A percentile compares a stretch with the other conserved stretches of the same genome.
phyloP scores from a whole-genome alignment of 2,888 invertebrate species.

The Hypsopygia costalis region DNA sequence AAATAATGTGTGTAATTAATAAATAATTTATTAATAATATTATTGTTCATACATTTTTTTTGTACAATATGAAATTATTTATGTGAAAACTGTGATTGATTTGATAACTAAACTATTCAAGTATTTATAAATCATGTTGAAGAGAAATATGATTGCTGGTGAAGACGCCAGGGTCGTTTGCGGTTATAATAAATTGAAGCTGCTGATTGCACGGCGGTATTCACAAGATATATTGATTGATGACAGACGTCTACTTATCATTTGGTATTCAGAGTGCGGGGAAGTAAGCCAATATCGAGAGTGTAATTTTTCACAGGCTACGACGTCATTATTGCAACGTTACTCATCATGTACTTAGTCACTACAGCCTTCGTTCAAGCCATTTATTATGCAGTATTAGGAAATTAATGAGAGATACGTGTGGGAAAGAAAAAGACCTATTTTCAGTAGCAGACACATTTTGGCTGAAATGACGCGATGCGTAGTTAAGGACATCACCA shows the following conservation, averaged over 20 bases:
- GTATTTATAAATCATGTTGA: too few species aligned
- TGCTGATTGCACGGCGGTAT: not conserved
- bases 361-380: conserved; percentile 15
- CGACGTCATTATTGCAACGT: conserved; percentile 28
- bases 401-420: conserved; percentile 21
- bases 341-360: conserved; percentile 7
- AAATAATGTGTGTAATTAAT: too few species aligned
- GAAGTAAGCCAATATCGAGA: conserved; percentile 30
- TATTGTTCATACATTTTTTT: too few species aligned
- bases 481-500: too few species aligned
- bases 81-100: too few species aligned
- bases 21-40: too few species aligned
- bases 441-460: too few species aligned
- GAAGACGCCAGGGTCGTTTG: not conserved
- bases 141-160: not conserved
- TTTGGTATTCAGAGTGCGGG: conserved; percentile 36
- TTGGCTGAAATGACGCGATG: too few species aligned
- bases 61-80: too few species aligned
- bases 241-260: conserved; percentile 23
- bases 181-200: conserved; percentile 3
- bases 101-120: too few species aligned
- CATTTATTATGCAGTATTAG: conserved; percentile 22
- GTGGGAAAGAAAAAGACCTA: too few species aligned
- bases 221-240: conserved; percentile 26
- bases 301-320: conserved; percentile 39